Evolutionary conservation across 2,888 invertebrate genomes (phyloP), one percentile per base, ranked within the genome.

Genomic region (Drosophila setosimentum): DNA sequence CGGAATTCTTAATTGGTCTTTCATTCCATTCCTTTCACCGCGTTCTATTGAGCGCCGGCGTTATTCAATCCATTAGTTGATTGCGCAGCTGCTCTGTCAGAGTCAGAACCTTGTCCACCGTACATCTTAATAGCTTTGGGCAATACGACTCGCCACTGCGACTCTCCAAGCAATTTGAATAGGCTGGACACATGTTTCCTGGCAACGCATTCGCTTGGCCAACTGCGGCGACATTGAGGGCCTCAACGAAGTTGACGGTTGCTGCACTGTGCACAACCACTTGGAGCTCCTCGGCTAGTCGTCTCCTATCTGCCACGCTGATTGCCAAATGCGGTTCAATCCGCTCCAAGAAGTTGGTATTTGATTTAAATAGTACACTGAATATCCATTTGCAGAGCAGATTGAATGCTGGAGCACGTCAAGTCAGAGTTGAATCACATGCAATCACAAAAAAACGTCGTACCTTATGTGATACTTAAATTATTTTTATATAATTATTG

Each of bases 241-340:
- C 10, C 54, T 27, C 54, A 11, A 24, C 35, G 24, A 54, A 35
- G 24, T 27, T 54, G 21, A 53, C 33, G 16, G 33, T 33, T 21
- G 53, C 53, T 33, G 53, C 53, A 53, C 16, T 33, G 33, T 53
- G 33, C 1, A 53, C 2, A 16, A 33, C 53, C 16, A 53, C 21
- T 33, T 53, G 55, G 2, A 29, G n/a, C 13, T 55, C 37, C 2
- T 55, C 27, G 11, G 10, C 13, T 13, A 55, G 18, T 8, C 13
- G 18, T 27, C 18, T 55, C 27, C 55, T 29, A n/a, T 55, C 37
- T 55, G 27, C 13, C 18, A 29, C 27, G 27, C 37, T 37, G n/a
- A 37, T 55, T 6, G 27, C 37, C 27, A 55, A 55, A n/a, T 29
- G 37, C 18, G 55, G 55, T 37, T 37, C 54, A 11, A 55, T 18